A percentile compares a stretch with the other conserved stretches of the same genome.
Conservation (phyloP, 1,140 invertebrate genomes). For the Ylistrum balloti region DNA sequence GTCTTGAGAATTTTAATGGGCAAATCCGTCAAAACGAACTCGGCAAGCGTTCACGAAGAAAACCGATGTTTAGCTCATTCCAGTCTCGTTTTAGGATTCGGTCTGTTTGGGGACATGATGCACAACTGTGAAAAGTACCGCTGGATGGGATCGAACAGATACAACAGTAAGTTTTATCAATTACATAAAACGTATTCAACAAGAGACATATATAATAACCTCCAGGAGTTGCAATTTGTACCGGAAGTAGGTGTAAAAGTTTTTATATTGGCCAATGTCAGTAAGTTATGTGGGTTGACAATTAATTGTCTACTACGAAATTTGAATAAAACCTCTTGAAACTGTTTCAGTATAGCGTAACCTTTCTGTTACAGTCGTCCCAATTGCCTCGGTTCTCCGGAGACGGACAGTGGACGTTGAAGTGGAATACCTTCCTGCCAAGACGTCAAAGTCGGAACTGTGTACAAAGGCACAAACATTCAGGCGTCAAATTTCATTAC, state of each 20-base stretch:
- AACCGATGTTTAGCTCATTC: slow-evolving; percentile 61
- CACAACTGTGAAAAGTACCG: slow-evolving; percentile 68
- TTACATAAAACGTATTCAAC: too few relatives aligned
- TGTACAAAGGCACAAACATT: background rate
- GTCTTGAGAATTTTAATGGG: slow-evolving; percentile 64
- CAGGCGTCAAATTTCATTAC: background rate
- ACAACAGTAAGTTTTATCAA: slow-evolving; percentile 69
- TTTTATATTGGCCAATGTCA: too few relatives aligned
- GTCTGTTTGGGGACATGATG: slow-evolving; percentile 72
- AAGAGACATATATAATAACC: too few relatives aligned
- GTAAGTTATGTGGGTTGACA: too few relatives aligned
- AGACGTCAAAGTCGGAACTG: background rate
- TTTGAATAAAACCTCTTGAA: background rate
- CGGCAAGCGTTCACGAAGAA: slow-evolving; percentile 67
- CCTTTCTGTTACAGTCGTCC: slow-evolving; percentile 63
- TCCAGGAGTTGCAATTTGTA: too few relatives aligned
- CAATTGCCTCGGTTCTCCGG: slow-evolving; percentile 57
- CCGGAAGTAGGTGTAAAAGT: too few relatives aligned
- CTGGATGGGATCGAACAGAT: slow-evolving; percentile 71
- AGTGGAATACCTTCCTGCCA: slow-evolving; percentile 61
- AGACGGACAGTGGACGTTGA: slow-evolving; percentile 64
- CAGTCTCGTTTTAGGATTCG: slow-evolving; percentile 69
- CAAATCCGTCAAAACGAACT: slow-evolving; percentile 55
- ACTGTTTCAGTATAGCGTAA: background rate
- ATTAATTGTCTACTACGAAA: too few relatives aligned